Percentiles rank a stretch among this genome's conserved stretches.
phyloP scores from a whole-genome alignment of 2,797 vertebrate genomes.

The Poeciliopsis presidionis region DNA sequence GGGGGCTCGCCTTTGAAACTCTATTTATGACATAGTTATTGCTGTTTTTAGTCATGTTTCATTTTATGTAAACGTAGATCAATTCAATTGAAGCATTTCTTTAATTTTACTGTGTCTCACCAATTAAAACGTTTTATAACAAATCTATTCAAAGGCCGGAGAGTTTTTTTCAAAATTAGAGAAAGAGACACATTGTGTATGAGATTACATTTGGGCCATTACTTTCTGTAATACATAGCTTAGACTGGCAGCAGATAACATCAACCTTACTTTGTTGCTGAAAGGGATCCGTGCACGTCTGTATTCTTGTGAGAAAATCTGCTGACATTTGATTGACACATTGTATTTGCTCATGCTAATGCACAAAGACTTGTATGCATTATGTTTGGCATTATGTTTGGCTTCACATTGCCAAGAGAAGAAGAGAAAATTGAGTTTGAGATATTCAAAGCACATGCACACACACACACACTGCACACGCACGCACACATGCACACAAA shows the following conservation, averaged over 20 bases:
- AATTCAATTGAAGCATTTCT: not conserved
- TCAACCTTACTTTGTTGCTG: not conserved
- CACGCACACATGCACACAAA: constrained; percentile 14
- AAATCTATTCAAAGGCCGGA: too few relatives aligned
- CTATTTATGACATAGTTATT: not conserved
- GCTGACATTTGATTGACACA: constrained; percentile 4
- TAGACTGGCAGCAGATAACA: not conserved
- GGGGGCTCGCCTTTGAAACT: not conserved
- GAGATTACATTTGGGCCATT: not conserved
- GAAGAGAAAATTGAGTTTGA: constrained; percentile 20
- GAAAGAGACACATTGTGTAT: not conserved
- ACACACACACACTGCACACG: constrained; percentile 3
- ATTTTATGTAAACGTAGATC: not conserved
- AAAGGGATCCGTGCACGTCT: not conserved
- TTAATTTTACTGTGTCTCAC: not conserved
- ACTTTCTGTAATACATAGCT: not conserved
- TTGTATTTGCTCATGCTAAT: constrained; percentile 5
- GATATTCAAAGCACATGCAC: constrained; percentile 8
- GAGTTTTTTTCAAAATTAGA: not conserved
- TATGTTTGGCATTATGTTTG: constrained; percentile 25
- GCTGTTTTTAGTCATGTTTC: not conserved
- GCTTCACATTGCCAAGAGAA: constrained; percentile 17
- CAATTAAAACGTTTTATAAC: not conserved
- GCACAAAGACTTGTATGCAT: constrained; percentile 2
- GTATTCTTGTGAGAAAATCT: constrained; percentile 6